These are phyloP conservation scores for Anguilla rostrata DNA, from an alignment of 2,113 vertebrate species.

Conservation along the genomic window DNA sequence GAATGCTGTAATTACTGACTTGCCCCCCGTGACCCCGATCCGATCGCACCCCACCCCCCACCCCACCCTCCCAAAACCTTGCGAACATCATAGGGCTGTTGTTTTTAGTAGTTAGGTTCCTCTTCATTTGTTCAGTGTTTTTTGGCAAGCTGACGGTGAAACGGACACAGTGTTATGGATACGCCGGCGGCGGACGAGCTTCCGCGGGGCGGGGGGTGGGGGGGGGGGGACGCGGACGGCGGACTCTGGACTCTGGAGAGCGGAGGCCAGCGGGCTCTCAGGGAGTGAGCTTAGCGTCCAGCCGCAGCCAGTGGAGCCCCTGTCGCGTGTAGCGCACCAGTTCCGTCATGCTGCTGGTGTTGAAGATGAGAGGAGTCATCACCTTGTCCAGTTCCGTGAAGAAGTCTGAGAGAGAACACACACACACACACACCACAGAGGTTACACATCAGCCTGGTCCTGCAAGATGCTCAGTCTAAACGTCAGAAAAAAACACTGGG, in stretches of 20 bases:
- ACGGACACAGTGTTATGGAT: constrained; percentile 84
- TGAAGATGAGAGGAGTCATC: constrained; percentile 95
- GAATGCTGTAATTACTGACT: constrained; percentile 35
- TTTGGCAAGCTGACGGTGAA: constrained; percentile 73
- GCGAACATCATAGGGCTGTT: constrained; percentile 27
- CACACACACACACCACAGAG: background rate
- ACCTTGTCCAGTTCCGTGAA: constrained; percentile 96
- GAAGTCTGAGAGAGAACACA: constrained; percentile 79
- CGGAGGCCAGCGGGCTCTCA: constrained; percentile 59
- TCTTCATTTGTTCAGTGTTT: constrained; percentile 62
- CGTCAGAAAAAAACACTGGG: too few relatives aligned
- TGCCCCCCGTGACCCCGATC: constrained; percentile 43
- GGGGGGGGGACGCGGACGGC: too few relatives aligned
- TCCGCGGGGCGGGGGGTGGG: constrained; percentile 26
- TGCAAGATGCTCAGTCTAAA: too few relatives aligned
- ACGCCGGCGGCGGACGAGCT: constrained; percentile 62
- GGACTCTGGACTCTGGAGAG: background rate
- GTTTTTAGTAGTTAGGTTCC: constrained; percentile 39
- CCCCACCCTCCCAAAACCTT: background rate
- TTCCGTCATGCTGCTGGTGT: constrained; percentile 97
- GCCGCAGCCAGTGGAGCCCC: constrained; percentile 95
- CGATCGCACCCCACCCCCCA: constrained; percentile 38
- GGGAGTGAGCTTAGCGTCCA: constrained; percentile 85
- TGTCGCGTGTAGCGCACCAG: constrained; percentile 96
- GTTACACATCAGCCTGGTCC: background rate